Conservation (phyloP, 2,797 vertebrate genomes). For the Urosaurus nigricauda region DNA sequence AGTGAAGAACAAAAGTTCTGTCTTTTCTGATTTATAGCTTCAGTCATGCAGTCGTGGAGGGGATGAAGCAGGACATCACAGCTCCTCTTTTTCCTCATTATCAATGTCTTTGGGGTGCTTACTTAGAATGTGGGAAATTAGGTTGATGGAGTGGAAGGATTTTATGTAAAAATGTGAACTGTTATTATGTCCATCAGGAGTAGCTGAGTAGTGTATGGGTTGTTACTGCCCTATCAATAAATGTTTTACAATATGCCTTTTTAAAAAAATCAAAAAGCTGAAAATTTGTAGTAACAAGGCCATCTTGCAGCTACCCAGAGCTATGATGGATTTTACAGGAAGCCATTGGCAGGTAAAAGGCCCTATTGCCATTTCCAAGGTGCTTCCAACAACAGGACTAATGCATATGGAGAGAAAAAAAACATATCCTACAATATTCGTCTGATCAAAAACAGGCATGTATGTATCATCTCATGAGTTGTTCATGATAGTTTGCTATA, state of each 20-base stretch:
- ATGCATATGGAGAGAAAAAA: rapidly evolving
- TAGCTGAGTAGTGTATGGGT: not conserved
- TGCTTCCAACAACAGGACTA: not conserved
- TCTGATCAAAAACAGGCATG: conserved; percentile 12
- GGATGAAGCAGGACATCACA: not conserved
- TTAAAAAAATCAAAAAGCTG: not conserved
- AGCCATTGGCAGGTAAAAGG: not conserved
- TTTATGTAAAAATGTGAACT: not conserved
- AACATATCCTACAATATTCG: not conserved
- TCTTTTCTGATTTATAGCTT: not conserved
- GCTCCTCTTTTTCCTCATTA: not conserved
- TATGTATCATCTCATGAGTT: conserved; percentile 6
- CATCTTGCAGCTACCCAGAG: too few species aligned
- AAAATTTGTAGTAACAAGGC: not conserved
- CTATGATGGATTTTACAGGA: not conserved
- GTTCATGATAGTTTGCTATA: not conserved
- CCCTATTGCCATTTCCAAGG: not conserved
- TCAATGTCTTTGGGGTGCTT: not conserved
- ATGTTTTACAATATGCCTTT: not conserved
- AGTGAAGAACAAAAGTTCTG: not conserved
- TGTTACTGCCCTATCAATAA: not conserved
- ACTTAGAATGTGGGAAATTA: not conserved
- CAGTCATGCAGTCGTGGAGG: not conserved
- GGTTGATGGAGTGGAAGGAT: not conserved
- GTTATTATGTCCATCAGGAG: not conserved